phyloP scores from a whole-genome alignment of 2,888 invertebrate genomes.

The Hanleya hanleyi region DNA sequence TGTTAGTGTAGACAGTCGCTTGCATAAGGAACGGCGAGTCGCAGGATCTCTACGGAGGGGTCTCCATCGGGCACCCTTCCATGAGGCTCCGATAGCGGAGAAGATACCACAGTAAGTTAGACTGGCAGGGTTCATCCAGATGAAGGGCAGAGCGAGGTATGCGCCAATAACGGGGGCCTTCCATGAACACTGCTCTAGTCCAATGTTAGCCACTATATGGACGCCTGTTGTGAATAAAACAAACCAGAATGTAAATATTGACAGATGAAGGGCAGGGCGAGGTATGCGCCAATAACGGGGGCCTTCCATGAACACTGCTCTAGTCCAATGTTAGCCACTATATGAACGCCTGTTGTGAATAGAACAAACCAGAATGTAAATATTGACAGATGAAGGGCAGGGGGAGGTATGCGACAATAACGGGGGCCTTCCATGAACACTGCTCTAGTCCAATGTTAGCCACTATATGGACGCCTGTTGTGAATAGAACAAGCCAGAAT shows the following conservation, averaged over 20 bases:
- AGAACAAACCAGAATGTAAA: no score
- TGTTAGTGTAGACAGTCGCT: slow-evolving; percentile 78
- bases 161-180: slow-evolving; percentile 83
- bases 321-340: slow-evolving; percentile 91
- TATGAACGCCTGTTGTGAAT: slow-evolving; percentile 84
- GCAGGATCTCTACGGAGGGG: slow-evolving; percentile 11
- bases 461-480: slow-evolving; percentile 92
- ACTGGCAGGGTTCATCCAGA: slow-evolving; percentile 45
- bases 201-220: slow-evolving; percentile 93
- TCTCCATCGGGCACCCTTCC: slow-evolving; percentile 84
- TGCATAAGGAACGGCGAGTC: slow-evolving; percentile 31
- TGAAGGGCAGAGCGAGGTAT: slow-evolving; percentile 82
- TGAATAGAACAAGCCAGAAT: no score
- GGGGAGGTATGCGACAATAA: slow-evolving; percentile 83
- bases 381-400: slow-evolving; percentile 79
- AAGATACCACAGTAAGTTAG: slow-evolving; percentile 43
- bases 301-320: slow-evolving; percentile 84
- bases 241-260: no score
- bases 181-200: slow-evolving; percentile 84
- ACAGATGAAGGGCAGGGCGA: slow-evolving; percentile 80
- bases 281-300: slow-evolving; percentile 82
- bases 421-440: slow-evolving; percentile 82
- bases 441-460: slow-evolving; percentile 91
- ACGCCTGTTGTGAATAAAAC: slow-evolving; percentile 79
- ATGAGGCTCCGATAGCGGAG: slow-evolving; percentile 75